phyloP scores from a whole-genome alignment of 37 sponge, comb jelly and placozoan genomes.

The Aphrocallistes beatrix region DNA sequence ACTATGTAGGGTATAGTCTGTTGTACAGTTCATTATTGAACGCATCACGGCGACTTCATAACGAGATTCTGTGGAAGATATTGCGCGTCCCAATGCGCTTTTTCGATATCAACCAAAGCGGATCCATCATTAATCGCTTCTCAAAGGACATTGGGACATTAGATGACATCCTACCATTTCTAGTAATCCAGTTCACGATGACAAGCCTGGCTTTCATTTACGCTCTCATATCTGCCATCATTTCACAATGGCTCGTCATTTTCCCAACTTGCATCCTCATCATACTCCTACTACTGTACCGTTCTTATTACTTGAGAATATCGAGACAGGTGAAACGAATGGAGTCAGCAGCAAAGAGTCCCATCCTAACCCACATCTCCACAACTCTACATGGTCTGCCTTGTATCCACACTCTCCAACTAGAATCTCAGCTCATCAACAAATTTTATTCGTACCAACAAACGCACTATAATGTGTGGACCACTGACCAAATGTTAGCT shows the following conservation, averaged over 20 bases:
- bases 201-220: background rate
- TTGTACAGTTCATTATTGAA: background rate
- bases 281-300: background rate
- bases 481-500: background rate
- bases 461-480: background rate
- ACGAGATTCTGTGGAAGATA: background rate
- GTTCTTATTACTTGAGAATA: background rate
- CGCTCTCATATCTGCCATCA: background rate
- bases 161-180: background rate
- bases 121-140: background rate
- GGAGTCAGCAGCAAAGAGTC: background rate
- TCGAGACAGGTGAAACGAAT: background rate
- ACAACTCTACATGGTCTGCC: background rate
- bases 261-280: background rate
- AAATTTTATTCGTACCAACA: background rate
- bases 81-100: background rate
- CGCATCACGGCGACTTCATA: background rate
- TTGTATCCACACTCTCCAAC: background rate
- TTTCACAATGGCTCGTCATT: conserved; percentile 6
- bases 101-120: background rate
- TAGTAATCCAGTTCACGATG: background rate
- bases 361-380: background rate
- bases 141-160: conserved; percentile 12
- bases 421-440: background rate
- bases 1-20: background rate